Conservation (phyloP, 2,797 vertebrate genomes). For the Anabacerthia variegaticeps region DNA sequence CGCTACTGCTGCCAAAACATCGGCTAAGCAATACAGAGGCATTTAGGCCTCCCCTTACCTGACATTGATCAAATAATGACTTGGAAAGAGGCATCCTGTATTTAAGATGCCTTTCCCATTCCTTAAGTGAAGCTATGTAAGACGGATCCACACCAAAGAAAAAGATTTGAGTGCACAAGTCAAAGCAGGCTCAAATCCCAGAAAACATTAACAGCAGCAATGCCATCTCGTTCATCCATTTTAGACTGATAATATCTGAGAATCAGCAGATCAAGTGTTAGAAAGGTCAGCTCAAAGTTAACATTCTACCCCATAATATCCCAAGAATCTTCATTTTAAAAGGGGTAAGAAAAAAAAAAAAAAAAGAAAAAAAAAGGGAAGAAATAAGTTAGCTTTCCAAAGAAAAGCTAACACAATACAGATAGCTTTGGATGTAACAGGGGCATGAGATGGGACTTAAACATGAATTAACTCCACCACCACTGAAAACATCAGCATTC, state of each 20-base stretch:
- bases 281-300: background rate
- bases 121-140: background rate
- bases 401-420: background rate
- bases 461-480: background rate
- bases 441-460: background rate
- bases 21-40: background rate
- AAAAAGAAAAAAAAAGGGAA: background rate
- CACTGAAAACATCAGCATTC: background rate
- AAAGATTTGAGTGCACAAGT: background rate
- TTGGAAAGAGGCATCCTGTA: background rate
- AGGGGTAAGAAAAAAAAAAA: background rate
- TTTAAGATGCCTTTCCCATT: background rate
- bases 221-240: background rate
- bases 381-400: background rate
- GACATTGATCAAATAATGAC: background rate
- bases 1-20: background rate
- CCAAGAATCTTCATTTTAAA: background rate
- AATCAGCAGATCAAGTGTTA: background rate
- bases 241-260: background rate
- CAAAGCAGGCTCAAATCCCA: background rate
- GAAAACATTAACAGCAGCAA: background rate
- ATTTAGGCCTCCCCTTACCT: background rate
- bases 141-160: background rate
- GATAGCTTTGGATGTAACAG: background rate
- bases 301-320: background rate